phyloP scores from a whole-genome alignment of 2,888 invertebrate species.

The Magallana nippona region DNA sequence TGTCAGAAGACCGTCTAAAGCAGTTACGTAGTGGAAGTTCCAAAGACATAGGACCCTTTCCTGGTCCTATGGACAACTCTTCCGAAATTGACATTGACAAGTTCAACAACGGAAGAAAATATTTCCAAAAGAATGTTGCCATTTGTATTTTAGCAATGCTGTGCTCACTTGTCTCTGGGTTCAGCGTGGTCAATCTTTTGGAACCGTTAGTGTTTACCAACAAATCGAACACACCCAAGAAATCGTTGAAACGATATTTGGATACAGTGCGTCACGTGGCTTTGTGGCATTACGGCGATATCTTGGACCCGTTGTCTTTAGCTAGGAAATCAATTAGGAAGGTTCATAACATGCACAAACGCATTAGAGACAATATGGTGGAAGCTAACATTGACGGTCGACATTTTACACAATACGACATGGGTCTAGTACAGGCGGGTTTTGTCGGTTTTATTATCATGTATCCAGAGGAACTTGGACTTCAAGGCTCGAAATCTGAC shows the following conservation, averaged over 20 bases:
- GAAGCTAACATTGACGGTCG: slow-evolving; percentile 65
- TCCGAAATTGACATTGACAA: slow-evolving; percentile 81
- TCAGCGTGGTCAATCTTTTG: slow-evolving; percentile 88
- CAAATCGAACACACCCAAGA: slow-evolving; percentile 85
- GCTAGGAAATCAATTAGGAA: slow-evolving; percentile 80
- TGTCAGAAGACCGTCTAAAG: slow-evolving; percentile 16
- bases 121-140: slow-evolving; percentile 87
- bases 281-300: slow-evolving; percentile 88
- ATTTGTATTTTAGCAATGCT: slow-evolving; percentile 87
- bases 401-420: slow-evolving; percentile 89
- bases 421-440: slow-evolving; percentile 92
- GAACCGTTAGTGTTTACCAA: slow-evolving; percentile 87
- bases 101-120: slow-evolving; percentile 84
- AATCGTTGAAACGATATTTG: slow-evolving; percentile 89
- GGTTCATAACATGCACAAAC: slow-evolving; percentile 82
- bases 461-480: slow-evolving; percentile 84
- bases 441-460: slow-evolving; percentile 89
- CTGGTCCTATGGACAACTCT: slow-evolving; percentile 64
- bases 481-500: slow-evolving; percentile 84
- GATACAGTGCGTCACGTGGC: slow-evolving; percentile 89
- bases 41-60: neutral
- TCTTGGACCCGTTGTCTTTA: slow-evolving; percentile 82
- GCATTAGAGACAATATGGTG: slow-evolving; percentile 80
- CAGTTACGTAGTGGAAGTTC: slow-evolving; percentile 1
- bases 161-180: slow-evolving; percentile 87